A percentile compares a stretch with the other conserved stretches of the same genome.
Evolutionary conservation across 2,797 vertebrate species (phyloP).

Genomic region (Atherinosoma microstoma): DNA sequence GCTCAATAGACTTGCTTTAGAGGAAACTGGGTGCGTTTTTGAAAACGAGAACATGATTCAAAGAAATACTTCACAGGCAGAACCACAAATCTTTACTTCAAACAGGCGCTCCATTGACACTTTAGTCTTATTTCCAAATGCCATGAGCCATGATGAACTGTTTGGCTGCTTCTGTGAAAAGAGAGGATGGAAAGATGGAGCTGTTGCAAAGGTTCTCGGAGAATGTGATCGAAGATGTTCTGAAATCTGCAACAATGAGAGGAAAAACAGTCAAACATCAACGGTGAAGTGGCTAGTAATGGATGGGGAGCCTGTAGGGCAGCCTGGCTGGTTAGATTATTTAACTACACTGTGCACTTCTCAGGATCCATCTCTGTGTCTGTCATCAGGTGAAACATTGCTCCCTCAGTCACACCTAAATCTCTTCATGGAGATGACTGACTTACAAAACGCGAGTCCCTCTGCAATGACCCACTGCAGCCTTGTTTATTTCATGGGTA

Average conservation of each 20-base stretch:
- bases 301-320: constrained; percentile 82
- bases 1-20: constrained; percentile 75
- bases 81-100: constrained; percentile 22
- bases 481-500: constrained; percentile 82
- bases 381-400: constrained; percentile 82
- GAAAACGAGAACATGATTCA: constrained; percentile 16
- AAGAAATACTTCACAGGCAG: constrained; percentile 16
- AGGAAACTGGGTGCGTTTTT: constrained; percentile 14
- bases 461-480: constrained; percentile 79
- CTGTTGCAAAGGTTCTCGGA: constrained; percentile 79
- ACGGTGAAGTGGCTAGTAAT: constrained; percentile 86
- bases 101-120: constrained; percentile 75
- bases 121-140: constrained; percentile 85
- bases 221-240: constrained; percentile 18
- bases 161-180: constrained; percentile 80
- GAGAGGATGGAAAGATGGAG: constrained; percentile 82
- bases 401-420: constrained; percentile 64
- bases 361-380: constrained; percentile 71
- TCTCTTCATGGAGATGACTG: constrained; percentile 85
- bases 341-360: constrained; percentile 78
- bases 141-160: constrained; percentile 82
- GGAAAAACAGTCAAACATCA: constrained; percentile 7
- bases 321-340: constrained; percentile 84
- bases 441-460: constrained; percentile 80
- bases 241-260: constrained; percentile 11